These are phyloP conservation scores for Drosophila santomea DNA, from an alignment of 1,140 invertebrate genomes.

Conservation along the genomic window DNA sequence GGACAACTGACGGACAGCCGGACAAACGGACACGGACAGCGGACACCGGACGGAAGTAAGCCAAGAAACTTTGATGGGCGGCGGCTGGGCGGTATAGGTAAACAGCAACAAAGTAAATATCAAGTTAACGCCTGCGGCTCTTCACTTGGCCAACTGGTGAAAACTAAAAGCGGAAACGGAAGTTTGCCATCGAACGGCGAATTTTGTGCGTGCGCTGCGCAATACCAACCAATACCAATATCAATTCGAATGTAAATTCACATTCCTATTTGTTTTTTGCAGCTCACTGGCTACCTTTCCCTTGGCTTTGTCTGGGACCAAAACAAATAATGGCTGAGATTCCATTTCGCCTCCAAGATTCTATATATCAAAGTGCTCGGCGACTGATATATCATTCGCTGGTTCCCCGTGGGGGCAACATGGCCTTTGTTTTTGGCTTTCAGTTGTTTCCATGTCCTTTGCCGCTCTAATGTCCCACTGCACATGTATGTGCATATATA, in stretches of 20 bases:
- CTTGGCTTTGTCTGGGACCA: slow-evolving; percentile 35
- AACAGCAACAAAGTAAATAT: slow-evolving; percentile 82
- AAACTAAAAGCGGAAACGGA: slow-evolving; percentile 82
- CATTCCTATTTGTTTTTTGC: slow-evolving; percentile 49
- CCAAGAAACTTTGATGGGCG: slow-evolving; percentile 59
- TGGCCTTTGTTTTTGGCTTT: slow-evolving; percentile 47
- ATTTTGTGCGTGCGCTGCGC: slow-evolving; percentile 62
- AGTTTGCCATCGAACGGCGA: slow-evolving; percentile 66
- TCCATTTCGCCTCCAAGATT: slow-evolving; percentile 46
- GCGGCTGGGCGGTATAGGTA: slow-evolving; percentile 56
- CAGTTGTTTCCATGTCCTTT: slow-evolving; percentile 52
- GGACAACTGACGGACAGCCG: slow-evolving; percentile 8
- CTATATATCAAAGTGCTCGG: slow-evolving; percentile 47
- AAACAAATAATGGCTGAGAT: slow-evolving; percentile 57
- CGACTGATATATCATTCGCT: slow-evolving; percentile 41
- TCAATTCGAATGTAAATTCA: slow-evolving; percentile 29
- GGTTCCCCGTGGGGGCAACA: slow-evolving; percentile 17
- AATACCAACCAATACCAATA: slow-evolving; percentile 19
- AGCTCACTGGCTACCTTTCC: slow-evolving; percentile 47
- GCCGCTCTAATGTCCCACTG: slow-evolving; percentile 29
- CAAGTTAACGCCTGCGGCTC: slow-evolving; percentile 79
- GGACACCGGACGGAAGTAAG: slow-evolving; percentile 55
- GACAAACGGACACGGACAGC: slow-evolving; percentile 8
- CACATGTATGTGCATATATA: not conserved
- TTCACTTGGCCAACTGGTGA: slow-evolving; percentile 47